Base-by-base conservation (phyloP, 1,140 invertebrate species). In the Conus ventricosus region DNA sequence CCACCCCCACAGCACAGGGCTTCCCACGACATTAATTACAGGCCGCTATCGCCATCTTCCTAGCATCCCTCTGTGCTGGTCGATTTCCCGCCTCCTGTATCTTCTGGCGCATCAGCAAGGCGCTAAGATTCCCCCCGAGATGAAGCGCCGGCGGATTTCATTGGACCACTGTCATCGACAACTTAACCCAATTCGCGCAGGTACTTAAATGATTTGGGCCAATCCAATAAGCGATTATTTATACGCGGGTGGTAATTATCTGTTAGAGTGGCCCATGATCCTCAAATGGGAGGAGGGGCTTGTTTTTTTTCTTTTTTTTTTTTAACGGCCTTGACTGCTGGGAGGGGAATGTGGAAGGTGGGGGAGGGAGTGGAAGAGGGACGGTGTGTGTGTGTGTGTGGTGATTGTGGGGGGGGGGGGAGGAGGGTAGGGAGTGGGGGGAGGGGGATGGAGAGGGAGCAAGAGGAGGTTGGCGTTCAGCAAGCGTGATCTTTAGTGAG, bases 171-270 rank as follows among this genome's bases (percentile, higher is more conserved):
- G 76, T 78, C 76, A 78, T 78, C 27, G 23, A n/a, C n/a, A 7
- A 39, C 76, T 78, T 78, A 27, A 78, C 76, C 76, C 76, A 78
- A 78, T 78, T 78, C 10, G 27, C 76, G 76, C 76, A 78, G n/a
- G 25, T 25, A 23, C 23, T 27, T 78, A 78, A 78, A 78, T n/a
- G 76, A 78, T 78, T 78, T 78, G n/a, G 76, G 76, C 27, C 76
- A 27, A 78, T 78, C 76, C 25, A 7, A 78, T 78, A 78, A 78
- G 76, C 25, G 76, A 78, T 78, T 78, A 27, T 78, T 78, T 78
- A 78, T 78, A 78, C 76, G 76, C 76, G 76, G 8, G 6, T 27
- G 25, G 76, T n/a, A 78, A 78, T 78, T 78, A 78, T 78, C 76
- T 78, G 39, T 78, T 39, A 60, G 57, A 60, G 57, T 15, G 76